These are phyloP conservation scores for Chitala chitala DNA, from an alignment of 2,113 vertebrate species.

Conservation along the genomic window DNA sequence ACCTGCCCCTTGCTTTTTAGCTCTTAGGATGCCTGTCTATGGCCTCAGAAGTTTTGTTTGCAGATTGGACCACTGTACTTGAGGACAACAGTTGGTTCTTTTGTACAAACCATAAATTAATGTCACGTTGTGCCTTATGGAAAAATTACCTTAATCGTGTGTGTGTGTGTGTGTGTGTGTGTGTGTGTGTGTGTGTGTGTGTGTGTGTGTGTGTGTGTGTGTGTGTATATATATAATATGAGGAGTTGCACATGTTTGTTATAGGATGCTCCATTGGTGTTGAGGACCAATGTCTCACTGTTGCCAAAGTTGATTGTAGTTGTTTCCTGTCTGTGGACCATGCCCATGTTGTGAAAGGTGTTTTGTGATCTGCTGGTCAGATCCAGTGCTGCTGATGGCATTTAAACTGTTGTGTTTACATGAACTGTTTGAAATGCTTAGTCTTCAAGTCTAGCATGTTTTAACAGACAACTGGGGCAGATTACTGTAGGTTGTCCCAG, in stretches of 20 bases:
- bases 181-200: too few species aligned
- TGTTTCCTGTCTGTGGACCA: too few species aligned
- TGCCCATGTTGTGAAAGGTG: too few species aligned
- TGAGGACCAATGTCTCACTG: constrained; percentile 1
- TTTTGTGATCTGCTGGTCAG: constrained; percentile 30
- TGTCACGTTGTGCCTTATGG: constrained; percentile 16
- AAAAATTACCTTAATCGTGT: not conserved
- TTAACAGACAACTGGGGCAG: too few species aligned
- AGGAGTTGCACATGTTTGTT: too few species aligned
- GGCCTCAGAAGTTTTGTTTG: not conserved
- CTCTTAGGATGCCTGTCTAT: too few species aligned
- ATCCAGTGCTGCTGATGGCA: constrained; percentile 7
- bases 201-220: too few species aligned
- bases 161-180: too few species aligned
- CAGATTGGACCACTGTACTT: not conserved
- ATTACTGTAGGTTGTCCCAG: too few species aligned
- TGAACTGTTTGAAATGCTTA: not conserved
- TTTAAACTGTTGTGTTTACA: not conserved
- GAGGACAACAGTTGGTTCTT: not conserved
- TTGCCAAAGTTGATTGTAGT: constrained; percentile 23
- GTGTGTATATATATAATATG: too few species aligned
- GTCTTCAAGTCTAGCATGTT: not conserved
- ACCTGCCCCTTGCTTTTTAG: too few species aligned
- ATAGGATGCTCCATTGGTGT: not conserved
- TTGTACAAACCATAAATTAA: not conserved